Evolutionary conservation across 2,113 vertebrate genomes (phyloP).

Genomic region (Strix uralensis): DNA sequence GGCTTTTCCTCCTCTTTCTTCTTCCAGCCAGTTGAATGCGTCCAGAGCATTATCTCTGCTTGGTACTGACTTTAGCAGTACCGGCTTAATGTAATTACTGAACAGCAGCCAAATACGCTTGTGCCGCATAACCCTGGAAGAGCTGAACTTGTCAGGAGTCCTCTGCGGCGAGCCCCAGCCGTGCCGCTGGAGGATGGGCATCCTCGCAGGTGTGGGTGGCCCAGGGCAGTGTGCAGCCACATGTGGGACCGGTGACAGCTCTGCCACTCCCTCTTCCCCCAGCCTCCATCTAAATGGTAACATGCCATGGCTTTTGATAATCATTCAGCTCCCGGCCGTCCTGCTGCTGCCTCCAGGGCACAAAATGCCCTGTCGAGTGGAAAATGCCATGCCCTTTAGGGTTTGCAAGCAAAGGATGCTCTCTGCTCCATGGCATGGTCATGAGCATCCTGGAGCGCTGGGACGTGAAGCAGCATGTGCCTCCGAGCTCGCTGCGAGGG

Average conservation of each 20-base stretch:
- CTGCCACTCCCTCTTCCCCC: not conserved
- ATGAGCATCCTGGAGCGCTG: rapidly evolving
- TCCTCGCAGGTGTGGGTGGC: not conserved
- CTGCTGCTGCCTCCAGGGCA: not conserved
- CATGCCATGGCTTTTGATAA: rapidly evolving
- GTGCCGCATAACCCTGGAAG: constrained; percentile 1
- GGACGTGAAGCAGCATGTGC: rapidly evolving
- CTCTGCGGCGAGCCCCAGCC: not conserved
- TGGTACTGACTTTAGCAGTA: constrained; percentile 33
- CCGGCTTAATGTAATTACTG: constrained; percentile 65
- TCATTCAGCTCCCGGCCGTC: rapidly evolving
- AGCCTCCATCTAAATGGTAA: not conserved
- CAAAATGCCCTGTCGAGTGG: not conserved
- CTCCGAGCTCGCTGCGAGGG: rapidly evolving
- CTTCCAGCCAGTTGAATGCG: constrained; percentile 34
- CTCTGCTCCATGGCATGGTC: rapidly evolving
- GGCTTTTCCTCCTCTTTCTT: constrained; percentile 62
- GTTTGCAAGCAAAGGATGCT: not conserved
- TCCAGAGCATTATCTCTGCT: constrained; percentile 61
- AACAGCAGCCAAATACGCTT: constrained; percentile 16
- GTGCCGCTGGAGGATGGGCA: rapidly evolving
- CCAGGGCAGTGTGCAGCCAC: not conserved
- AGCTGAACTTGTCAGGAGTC: not conserved
- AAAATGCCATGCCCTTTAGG: not conserved
- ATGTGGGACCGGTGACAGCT: rapidly evolving